Evolutionary conservation across 2,113 vertebrate genomes (phyloP).

Genomic region (Stegostoma tigrinum): DNA sequence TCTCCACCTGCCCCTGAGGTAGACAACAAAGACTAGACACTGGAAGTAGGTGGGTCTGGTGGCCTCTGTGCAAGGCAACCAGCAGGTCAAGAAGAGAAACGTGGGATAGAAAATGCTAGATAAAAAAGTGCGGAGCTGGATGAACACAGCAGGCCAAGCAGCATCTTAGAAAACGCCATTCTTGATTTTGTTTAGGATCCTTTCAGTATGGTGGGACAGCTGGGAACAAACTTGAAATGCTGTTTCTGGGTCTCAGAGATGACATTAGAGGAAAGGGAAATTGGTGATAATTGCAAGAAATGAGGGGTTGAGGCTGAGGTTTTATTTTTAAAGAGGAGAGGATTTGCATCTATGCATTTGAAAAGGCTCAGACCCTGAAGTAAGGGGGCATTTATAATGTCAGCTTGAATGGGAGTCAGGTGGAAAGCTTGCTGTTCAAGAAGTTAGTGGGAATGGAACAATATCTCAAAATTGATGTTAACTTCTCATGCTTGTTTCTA

Average conservation of each 20-base stretch:
- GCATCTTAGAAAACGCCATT: background rate
- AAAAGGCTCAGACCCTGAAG: background rate
- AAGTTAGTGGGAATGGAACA: background rate
- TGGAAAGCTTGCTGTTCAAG: background rate
- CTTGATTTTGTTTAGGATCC: background rate
- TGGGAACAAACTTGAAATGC: background rate
- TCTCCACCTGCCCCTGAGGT: background rate
- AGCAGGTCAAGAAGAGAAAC: background rate
- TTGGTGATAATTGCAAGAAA: background rate
- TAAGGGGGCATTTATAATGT: background rate
- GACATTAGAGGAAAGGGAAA: background rate
- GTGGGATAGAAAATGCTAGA: background rate
- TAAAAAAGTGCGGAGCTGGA: no score
- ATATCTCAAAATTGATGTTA: background rate
- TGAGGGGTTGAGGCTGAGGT: background rate
- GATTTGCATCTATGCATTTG: background rate
- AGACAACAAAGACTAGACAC: background rate
- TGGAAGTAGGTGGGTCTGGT: background rate
- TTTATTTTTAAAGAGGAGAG: background rate
- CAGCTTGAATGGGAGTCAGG: background rate
- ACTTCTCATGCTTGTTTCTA: background rate
- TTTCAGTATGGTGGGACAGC: background rate
- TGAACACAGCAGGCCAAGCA: no score
- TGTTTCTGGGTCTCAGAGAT: background rate
- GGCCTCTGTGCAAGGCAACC: background rate